Conservation (phyloP, 2,113 vertebrate species). For the Dendrocopos noguchii region DNA sequence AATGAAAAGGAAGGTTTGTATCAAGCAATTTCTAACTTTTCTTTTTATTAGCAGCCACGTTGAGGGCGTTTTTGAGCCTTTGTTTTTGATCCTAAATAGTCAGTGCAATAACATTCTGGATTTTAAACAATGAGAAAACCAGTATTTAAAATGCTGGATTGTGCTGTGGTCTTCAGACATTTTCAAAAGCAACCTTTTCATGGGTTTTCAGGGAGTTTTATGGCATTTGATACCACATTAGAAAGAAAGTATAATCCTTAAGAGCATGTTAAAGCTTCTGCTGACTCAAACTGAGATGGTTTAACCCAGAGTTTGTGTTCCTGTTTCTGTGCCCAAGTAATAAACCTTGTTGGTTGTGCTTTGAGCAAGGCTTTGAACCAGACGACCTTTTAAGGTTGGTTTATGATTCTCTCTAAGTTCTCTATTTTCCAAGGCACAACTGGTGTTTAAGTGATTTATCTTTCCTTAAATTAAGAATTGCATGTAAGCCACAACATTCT, state of each 20-base stretch:
- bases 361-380: background rate
- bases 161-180: background rate
- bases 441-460: background rate
- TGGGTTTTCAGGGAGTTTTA: background rate
- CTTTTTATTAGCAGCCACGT: background rate
- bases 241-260: background rate
- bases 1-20: constrained; percentile 96
- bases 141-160: background rate
- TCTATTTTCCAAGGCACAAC: background rate
- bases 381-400: background rate
- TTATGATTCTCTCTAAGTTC: background rate
- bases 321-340: background rate
- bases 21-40: constrained; percentile 16
- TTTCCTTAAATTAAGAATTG: background rate
- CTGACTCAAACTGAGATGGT: background rate
- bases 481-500: background rate
- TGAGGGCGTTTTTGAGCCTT: background rate
- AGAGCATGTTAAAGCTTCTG: background rate
- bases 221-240: background rate
- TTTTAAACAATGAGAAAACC: background rate
- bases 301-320: background rate
- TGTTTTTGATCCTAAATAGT: background rate
- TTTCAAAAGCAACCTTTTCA: background rate
- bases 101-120: background rate
- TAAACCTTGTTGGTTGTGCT: background rate